Percentiles rank a stretch among this genome's conserved stretches.
phyloP scores from a whole-genome alignment of 2,113 vertebrate species.

The Rutilus rutilus region DNA sequence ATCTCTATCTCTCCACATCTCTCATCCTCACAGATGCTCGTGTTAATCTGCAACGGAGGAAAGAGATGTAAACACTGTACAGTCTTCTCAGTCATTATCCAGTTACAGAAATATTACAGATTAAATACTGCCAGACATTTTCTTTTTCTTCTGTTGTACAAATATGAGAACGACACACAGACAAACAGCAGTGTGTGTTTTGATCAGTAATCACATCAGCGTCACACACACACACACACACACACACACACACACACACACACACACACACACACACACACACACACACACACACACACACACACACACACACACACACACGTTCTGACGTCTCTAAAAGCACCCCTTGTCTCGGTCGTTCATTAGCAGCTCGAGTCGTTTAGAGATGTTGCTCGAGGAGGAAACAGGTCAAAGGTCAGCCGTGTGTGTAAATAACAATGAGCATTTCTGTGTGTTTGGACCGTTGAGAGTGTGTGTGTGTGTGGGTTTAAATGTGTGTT shows the following conservation, averaged over 20 bases:
- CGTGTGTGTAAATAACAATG: not conserved
- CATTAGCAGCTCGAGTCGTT: slow-evolving; percentile 6
- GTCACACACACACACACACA: not conserved
- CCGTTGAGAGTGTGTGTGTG: too few relatives aligned
- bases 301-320: not conserved
- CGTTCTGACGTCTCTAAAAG: not conserved
- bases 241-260: not conserved
- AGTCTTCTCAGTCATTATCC: not conserved
- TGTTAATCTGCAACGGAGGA: not conserved
- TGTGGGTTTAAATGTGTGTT: not conserved
- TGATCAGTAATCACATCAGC: not conserved
- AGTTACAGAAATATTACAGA: too few relatives aligned
- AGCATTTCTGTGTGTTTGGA: too few relatives aligned
- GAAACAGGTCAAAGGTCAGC: not conserved
- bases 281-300: not conserved
- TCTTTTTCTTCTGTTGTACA: too few relatives aligned
- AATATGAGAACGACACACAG: not conserved
- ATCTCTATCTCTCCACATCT: not conserved
- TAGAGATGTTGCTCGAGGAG: not conserved
- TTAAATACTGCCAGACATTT: too few relatives aligned
- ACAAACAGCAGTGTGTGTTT: not conserved
- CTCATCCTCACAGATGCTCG: not conserved
- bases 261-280: slow-evolving; percentile 1
- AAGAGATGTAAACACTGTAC: not conserved
- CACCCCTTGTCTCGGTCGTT: not conserved